Evolutionary conservation across 2,888 invertebrate species (phyloP).

Genomic region (Protula sp.): DNA sequence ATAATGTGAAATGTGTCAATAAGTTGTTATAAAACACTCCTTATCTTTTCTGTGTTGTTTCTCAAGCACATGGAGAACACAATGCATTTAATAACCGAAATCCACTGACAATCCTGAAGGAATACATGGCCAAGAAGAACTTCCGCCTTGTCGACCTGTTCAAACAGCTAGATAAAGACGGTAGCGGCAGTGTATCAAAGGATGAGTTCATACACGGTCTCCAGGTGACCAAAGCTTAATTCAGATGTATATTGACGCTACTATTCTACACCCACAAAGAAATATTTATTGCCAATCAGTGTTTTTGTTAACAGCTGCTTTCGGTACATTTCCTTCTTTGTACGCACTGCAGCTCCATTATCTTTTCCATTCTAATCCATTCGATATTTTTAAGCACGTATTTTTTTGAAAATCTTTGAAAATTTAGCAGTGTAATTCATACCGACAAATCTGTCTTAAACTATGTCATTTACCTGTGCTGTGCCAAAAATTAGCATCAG

Average conservation of each 20-base stretch:
- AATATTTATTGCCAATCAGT: not conserved
- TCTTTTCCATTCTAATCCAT: no score
- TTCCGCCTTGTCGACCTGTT: conserved; percentile 43
- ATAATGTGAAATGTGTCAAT: no score
- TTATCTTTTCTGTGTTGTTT: not conserved
- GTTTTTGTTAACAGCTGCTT: not conserved
- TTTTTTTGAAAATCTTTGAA: no score
- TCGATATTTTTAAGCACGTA: no score
- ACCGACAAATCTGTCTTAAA: no score
- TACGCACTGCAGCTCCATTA: not conserved
- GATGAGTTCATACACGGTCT: conserved; percentile 17
- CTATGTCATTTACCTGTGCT: no score
- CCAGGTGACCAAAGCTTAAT: conserved; percentile 30
- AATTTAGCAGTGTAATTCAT: no score
- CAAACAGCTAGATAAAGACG: conserved; percentile 42
- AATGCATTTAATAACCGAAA: conserved; percentile 3
- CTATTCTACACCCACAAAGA: no score
- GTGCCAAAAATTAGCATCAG: no score
- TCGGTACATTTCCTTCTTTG: not conserved
- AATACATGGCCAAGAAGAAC: conserved; percentile 34
- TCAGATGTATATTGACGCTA: conserved; percentile 7
- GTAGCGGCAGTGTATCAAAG: conserved; percentile 34
- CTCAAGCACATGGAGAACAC: not conserved
- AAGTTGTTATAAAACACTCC: no score
- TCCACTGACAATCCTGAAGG: conserved; percentile 37